Evolutionary conservation across 2,113 vertebrate genomes (phyloP).

Genomic region (Taxidea taxus): DNA sequence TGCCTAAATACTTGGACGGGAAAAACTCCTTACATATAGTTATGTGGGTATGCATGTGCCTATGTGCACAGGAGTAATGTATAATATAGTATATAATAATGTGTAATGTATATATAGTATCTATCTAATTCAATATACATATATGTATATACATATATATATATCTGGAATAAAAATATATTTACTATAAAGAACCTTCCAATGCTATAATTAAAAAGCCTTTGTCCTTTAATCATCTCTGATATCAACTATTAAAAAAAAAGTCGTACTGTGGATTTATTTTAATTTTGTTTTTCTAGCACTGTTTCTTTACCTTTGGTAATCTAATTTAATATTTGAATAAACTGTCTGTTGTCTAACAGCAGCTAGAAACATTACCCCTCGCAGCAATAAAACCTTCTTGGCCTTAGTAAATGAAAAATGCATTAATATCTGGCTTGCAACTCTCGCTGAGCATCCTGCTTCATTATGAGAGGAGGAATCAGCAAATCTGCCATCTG

Average conservation of each 20-base stretch:
- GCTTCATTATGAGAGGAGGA: slow-evolving; percentile 54
- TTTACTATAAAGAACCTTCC: background rate
- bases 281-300: background rate
- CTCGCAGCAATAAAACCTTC: slow-evolving; percentile 64
- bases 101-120: background rate
- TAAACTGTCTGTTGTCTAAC: slow-evolving; percentile 39
- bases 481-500: slow-evolving; percentile 53
- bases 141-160: background rate
- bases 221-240: slow-evolving; percentile 12
- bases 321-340: slow-evolving; percentile 49
- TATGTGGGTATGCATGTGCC: background rate
- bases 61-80: background rate
- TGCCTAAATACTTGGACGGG: background rate
- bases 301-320: slow-evolving; percentile 36
- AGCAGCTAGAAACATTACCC: slow-evolving; percentile 46
- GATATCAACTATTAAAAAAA: background rate
- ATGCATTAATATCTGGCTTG: slow-evolving; percentile 54
- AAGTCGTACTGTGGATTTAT: background rate
- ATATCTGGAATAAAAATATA: background rate
- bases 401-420: slow-evolving; percentile 57
- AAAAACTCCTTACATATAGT: background rate
- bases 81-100: no score
- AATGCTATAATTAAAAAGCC: background rate
- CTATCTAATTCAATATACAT: background rate
- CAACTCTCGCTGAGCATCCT: slow-evolving; percentile 35